A percentile compares a stretch with the other conserved stretches of the same genome.
Evolutionary conservation across 2,113 vertebrate genomes (phyloP).

Genomic region (Oenanthe melanoleuca): DNA sequence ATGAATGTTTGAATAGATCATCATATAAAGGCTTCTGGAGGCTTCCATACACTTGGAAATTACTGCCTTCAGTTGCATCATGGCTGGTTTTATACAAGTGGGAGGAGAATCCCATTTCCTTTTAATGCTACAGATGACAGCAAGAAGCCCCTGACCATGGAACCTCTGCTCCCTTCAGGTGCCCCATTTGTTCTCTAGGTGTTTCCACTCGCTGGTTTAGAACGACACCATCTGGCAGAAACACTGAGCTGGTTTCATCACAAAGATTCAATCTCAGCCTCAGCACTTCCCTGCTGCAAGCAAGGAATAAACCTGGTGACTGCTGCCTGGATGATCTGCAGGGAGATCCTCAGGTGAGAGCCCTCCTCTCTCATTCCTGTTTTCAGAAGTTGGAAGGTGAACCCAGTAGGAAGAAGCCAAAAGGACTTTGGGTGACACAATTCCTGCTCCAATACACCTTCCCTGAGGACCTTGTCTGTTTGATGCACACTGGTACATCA

Average conservation of each 20-base stretch:
- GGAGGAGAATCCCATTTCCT: background rate
- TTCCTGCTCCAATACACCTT: background rate
- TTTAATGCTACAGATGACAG: background rate
- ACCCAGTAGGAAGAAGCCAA: background rate
- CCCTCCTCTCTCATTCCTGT: no score
- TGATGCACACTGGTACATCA: background rate
- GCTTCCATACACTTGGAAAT: background rate
- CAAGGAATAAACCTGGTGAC: background rate
- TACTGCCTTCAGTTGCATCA: background rate
- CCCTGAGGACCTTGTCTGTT: background rate
- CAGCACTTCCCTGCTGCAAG: background rate
- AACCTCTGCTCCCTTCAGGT: background rate
- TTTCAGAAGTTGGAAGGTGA: background rate
- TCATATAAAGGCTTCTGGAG: background rate
- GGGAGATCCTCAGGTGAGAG: background rate
- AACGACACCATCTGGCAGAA: conserved; percentile 59
- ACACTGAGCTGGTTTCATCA: background rate
- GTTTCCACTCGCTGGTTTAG: background rate
- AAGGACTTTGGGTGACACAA: background rate
- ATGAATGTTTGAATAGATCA: background rate
- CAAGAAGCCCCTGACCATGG: background rate
- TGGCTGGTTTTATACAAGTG: background rate
- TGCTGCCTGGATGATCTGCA: background rate
- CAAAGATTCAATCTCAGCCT: background rate
- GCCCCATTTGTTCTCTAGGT: background rate